Conservation (phyloP, 2,113 vertebrate genomes). For the Ceuthmochares aereus region DNA sequence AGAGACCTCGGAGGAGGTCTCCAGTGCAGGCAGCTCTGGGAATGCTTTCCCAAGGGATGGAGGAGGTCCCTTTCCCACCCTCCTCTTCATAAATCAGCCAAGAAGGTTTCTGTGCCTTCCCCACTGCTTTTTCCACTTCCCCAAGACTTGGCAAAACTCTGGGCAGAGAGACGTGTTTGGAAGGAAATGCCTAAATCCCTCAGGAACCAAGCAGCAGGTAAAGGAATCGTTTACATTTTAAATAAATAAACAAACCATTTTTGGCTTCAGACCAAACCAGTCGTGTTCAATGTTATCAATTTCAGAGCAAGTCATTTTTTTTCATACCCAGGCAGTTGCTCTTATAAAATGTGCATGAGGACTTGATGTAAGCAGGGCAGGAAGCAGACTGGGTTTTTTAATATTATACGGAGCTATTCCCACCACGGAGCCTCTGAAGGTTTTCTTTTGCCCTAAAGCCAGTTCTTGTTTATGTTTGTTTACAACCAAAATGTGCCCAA, state of each 20-base stretch:
- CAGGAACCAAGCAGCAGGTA: background rate
- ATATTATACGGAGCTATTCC: background rate
- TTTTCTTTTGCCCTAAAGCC: background rate
- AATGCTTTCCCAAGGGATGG: background rate
- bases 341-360: slow-evolving; percentile 17
- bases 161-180: background rate
- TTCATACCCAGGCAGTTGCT: background rate
- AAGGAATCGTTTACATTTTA: background rate
- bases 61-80: background rate
- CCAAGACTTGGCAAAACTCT: background rate
- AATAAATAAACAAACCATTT: slow-evolving; percentile 8
- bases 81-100: background rate
- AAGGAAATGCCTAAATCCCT: background rate
- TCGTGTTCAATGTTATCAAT: background rate
- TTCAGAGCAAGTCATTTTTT: background rate
- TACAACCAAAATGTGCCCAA: background rate
- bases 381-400: background rate
- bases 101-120: background rate
- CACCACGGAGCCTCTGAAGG: background rate
- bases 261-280: slow-evolving; percentile 11
- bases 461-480: background rate
- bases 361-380: background rate
- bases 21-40: background rate
- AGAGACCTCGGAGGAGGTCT: background rate
- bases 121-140: background rate